Percentiles rank a stretch among this genome's conserved stretches.
These are phyloP conservation scores for Rhagonycha lutea DNA, from an alignment of 2,888 invertebrate species.

Conservation along the genomic window DNA sequence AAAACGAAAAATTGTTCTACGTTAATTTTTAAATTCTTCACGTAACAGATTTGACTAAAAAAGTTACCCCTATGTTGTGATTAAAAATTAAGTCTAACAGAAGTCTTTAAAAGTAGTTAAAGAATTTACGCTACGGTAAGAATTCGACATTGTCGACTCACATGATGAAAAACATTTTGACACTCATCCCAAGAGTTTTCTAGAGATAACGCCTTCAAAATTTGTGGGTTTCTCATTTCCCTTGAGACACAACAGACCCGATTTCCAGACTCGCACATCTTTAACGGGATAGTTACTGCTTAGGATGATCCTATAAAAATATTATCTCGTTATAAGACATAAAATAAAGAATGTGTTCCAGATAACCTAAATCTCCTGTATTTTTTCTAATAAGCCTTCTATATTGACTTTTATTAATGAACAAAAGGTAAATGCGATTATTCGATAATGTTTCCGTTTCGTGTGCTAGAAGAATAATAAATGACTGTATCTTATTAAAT, in stretches of 20 bases:
- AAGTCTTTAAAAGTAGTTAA: background rate
- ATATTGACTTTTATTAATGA: slow-evolving; percentile 4
- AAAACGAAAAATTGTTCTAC: slow-evolving; percentile 2
- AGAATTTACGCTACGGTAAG: slow-evolving; percentile 9
- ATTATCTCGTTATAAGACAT: slow-evolving; percentile 40
- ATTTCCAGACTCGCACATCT: slow-evolving; percentile 47
- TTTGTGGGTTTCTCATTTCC: slow-evolving; percentile 50
- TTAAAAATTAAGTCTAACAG: background rate
- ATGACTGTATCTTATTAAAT: background rate
- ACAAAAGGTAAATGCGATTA: background rate
- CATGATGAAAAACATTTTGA: slow-evolving; percentile 43
- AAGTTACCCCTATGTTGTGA: background rate
- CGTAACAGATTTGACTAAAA: background rate
- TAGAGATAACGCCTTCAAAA: slow-evolving; percentile 47
- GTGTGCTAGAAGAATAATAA: background rate
- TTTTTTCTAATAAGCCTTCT: background rate
- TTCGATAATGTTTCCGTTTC: background rate
- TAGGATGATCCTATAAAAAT: slow-evolving; percentile 49
- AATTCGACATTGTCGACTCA: slow-evolving; percentile 34
- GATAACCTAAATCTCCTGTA: slow-evolving; percentile 13
- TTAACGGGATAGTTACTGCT: slow-evolving; percentile 50
- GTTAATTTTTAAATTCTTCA: background rate
- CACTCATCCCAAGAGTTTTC: slow-evolving; percentile 46
- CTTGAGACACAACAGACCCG: slow-evolving; percentile 48
- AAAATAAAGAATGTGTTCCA: slow-evolving; percentile 21